A percentile compares a stretch with the other conserved stretches of the same genome.
These are phyloP conservation scores for Drosophila parthenogenetica DNA, from an alignment of 2,888 invertebrate species.

Conservation along the genomic window DNA sequence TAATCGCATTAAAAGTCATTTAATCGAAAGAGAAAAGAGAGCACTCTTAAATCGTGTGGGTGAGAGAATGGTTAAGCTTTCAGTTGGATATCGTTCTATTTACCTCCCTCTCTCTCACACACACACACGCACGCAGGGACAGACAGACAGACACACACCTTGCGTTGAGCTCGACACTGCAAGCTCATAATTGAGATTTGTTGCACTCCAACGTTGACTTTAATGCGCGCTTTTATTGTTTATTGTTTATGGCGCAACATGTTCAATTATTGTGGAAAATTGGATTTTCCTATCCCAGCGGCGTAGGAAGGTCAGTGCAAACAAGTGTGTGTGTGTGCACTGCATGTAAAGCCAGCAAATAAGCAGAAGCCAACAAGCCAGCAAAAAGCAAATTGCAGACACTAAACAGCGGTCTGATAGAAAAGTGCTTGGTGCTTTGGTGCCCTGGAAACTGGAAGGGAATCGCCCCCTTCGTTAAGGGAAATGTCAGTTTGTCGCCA, in stretches of 20 bases:
- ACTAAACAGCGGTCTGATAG: conserved; percentile 7
- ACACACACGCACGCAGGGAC: conserved; percentile 20
- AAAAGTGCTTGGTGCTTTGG: conserved; percentile 1
- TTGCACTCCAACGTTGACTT: conserved; percentile 70
- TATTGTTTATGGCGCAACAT: conserved; percentile 75
- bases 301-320: conserved; percentile 33
- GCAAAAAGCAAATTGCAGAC: conserved; percentile 4
- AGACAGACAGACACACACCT: conserved; percentile 28
- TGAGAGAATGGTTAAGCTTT: conserved; percentile 29
- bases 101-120: conserved; percentile 2
- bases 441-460: conserved; percentile 13
- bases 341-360: conserved; percentile 20
- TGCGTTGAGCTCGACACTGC: conserved; percentile 32
- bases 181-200: conserved; percentile 77
- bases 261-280: conserved; percentile 76
- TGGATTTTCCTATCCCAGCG: conserved; percentile 55
- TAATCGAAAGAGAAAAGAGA: conserved; percentile 72
- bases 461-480: background rate
- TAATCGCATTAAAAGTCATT: conserved; percentile 79
- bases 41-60: conserved; percentile 24
- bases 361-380: conserved; percentile 5
- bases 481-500: conserved; percentile 32
- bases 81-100: conserved; percentile 14
- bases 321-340: conserved; percentile 2
- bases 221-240: conserved; percentile 74